These are phyloP conservation scores for Macrosoma leucophasiata DNA, from an alignment of 2,888 invertebrate species.

Conservation along the genomic window DNA sequence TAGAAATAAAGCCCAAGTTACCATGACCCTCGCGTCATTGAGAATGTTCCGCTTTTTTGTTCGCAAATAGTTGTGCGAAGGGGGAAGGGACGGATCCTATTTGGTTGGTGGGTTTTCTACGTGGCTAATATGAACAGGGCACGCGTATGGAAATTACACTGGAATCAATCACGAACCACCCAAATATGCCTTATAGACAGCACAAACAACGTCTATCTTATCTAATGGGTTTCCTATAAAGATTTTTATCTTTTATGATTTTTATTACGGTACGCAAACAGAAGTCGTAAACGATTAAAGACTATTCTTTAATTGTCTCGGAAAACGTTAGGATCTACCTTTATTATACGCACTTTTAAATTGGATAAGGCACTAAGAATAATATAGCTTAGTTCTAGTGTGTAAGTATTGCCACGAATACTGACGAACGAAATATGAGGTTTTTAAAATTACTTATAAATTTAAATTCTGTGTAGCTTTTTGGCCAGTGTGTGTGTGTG, in stretches of 20 bases:
- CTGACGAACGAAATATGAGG: too few species aligned
- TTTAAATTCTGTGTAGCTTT: too few species aligned
- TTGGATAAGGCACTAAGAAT: too few species aligned
- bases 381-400: too few species aligned
- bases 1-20: slow-evolving; percentile 49
- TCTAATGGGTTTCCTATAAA: slow-evolving; percentile 52
- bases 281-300: too few species aligned
- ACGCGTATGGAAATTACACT: slow-evolving; percentile 74
- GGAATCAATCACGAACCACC: slow-evolving; percentile 70
- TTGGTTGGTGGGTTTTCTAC: slow-evolving; percentile 51
- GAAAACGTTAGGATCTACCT: too few species aligned
- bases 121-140: slow-evolving; percentile 69
- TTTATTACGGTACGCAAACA: too few species aligned
- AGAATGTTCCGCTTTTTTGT: slow-evolving; percentile 30
- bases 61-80: slow-evolving; percentile 16
- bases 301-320: too few species aligned
- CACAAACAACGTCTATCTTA: slow-evolving; percentile 55
- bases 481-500: too few species aligned
- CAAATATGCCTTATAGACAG: slow-evolving; percentile 59
- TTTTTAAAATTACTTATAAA: too few species aligned
- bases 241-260: slow-evolving; percentile 47
- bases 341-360: too few species aligned
- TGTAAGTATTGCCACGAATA: too few species aligned
- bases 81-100: slow-evolving; percentile 31
- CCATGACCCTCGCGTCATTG: slow-evolving; percentile 39